Evolutionary conservation across 1,140 invertebrate genomes (phyloP).

Genomic region (Manduca sexta): DNA sequence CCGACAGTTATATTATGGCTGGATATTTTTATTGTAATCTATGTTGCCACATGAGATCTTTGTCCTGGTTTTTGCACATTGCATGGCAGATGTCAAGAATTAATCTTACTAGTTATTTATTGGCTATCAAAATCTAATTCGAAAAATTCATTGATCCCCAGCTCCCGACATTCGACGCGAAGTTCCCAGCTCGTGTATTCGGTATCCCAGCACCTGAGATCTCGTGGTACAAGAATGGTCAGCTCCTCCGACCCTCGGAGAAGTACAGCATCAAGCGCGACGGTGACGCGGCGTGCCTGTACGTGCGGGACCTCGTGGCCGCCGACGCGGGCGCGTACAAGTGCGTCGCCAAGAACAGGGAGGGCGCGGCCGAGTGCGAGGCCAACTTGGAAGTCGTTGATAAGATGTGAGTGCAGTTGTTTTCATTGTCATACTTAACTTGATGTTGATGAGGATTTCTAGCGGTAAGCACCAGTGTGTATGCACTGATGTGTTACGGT

Average conservation of each 20-base stretch:
- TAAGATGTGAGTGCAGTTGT: conserved; percentile 86
- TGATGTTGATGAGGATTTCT: too few species aligned
- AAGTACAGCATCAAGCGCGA: conserved; percentile 86
- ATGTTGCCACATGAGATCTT: too few species aligned
- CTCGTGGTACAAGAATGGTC: conserved; percentile 87
- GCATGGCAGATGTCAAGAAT: too few species aligned
- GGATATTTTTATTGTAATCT: too few species aligned
- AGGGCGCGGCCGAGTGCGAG: conserved; percentile 85
- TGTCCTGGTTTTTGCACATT: too few species aligned
- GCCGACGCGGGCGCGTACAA: conserved; percentile 84
- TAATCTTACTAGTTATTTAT: too few species aligned
- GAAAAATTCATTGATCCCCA: conserved; percentile 40
- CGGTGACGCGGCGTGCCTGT: conserved; percentile 84
- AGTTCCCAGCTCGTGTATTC: conserved; percentile 85
- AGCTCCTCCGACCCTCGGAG: conserved; percentile 77
- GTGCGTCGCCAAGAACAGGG: conserved; percentile 85
- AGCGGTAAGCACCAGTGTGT: too few species aligned
- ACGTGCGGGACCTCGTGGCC: conserved; percentile 79
- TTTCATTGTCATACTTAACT: too few species aligned
- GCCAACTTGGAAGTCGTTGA: conserved; percentile 85
- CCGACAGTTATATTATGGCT: too few species aligned
- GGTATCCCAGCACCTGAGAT: conserved; percentile 92
- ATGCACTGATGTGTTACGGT: too few species aligned
- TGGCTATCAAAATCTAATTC: too few species aligned
- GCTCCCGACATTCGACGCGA: conserved; percentile 83